Base-by-base conservation (phyloP, 2,113 vertebrate species). In the Hippocampus comes region DNA sequence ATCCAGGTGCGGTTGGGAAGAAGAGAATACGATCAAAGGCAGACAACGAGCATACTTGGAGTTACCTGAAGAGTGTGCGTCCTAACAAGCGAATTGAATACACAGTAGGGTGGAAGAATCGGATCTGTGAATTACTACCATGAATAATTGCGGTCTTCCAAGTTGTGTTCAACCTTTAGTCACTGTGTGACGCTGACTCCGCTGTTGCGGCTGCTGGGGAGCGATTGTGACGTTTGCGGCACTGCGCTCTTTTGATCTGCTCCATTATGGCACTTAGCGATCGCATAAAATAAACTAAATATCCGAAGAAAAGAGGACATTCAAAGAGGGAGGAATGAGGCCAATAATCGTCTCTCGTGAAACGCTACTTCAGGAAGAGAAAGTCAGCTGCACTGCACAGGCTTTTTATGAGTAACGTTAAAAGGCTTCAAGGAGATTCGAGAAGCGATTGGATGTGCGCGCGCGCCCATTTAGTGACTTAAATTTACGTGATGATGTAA, bases 211-310 rank as follows among this genome's bases (percentile, higher is more conserved):
- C 59, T 34, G 15, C 30, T 34, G 27, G 8, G 23, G 59, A 30
- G 25, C 59, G 27, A 66, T 46, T 66, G 43, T 66, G 64, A 66
- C 64, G 64, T 66, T 48, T 66, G n/a, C 43, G 15, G 23, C n/a
- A 48, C 41, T 23, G 38, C 41, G 38, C 63, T 66, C 64, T 66
- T 66, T 66, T 48, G 64, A 66, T 46, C 43, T 46, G 12, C 43
- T 66, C n/a, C 42, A 27, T 48, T 48, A 41, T 63, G 34, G 20
- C 15, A 25, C 11, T 43, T 20, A 11, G 8, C 2, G 6, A 41
- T 21, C n/a, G 4, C 21, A 64, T 21, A 17, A 9, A 25, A 15
- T 18, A 65, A 43, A 46, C 15, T 9, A 25, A 41, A n/a, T 11
- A 41, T 3, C 21, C 1, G 41, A 23, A 14, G 17, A 48, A 27